Conservation (phyloP, 2,113 vertebrate species). For the Stigmatopora argus region DNA sequence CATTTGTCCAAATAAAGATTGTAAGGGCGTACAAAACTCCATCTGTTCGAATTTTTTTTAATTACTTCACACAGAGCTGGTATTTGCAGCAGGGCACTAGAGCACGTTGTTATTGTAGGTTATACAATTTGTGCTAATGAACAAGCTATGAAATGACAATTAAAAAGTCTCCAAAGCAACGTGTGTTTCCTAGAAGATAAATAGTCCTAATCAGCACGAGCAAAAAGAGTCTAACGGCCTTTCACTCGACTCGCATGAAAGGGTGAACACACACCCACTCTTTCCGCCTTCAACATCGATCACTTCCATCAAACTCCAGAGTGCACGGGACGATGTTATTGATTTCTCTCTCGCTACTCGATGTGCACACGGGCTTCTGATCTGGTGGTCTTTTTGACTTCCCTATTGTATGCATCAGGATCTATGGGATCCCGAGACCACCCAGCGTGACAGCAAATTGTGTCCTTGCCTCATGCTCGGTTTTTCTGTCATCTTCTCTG, state of each 20-base stretch:
- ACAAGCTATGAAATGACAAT: conserved; percentile 1
- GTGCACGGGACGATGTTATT: conserved; percentile 62
- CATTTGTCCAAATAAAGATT: neutral
- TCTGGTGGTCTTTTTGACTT: conserved; percentile 37
- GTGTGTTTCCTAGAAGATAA: neutral
- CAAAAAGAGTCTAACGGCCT: neutral
- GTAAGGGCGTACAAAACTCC: neutral
- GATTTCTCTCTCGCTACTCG: conserved; percentile 53
- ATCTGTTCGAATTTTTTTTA: neutral
- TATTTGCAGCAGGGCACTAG: neutral
- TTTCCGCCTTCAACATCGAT: conserved; percentile 55
- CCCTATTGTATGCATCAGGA: conserved; percentile 16
- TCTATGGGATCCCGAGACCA: conserved; percentile 22
- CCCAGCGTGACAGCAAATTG: conserved; percentile 8
- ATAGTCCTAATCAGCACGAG: conserved; percentile 2
- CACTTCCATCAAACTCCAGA: conserved; percentile 66
- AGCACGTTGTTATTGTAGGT: neutral
- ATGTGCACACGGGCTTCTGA: conserved; percentile 22
- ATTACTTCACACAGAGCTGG: neutral
- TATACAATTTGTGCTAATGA: neutral
- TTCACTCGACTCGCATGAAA: conserved; percentile 4
- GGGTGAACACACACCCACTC: conserved; percentile 18
- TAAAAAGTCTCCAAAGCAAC: neutral
- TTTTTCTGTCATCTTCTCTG: too few species aligned
- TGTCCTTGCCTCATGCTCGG: neutral